phyloP scores from a whole-genome alignment of 2,797 vertebrate species.

The Tachyglossus aculeatus region DNA sequence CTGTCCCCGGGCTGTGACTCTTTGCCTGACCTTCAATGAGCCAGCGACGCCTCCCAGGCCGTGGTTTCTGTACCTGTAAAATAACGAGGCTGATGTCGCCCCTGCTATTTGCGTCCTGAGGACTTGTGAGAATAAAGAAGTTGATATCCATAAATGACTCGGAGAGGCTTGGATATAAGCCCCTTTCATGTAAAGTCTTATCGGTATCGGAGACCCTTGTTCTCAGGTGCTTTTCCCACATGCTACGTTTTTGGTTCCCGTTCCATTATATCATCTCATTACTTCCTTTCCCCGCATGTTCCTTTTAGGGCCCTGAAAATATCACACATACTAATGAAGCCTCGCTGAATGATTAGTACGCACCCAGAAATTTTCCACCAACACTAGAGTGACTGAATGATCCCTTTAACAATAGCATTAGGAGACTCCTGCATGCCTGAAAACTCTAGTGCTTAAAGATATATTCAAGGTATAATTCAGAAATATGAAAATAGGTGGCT shows the following conservation, averaged over 20 bases:
- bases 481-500: conserved; percentile 2
- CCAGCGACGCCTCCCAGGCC: not conserved
- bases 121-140: not conserved
- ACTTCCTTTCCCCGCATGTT: not conserved
- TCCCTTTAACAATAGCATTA: not conserved
- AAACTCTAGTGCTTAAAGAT: not conserved
- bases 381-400: not conserved
- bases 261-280: not conserved
- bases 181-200: not conserved
- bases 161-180: not conserved
- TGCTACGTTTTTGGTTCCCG: not conserved
- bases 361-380: not conserved
- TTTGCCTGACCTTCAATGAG: not conserved
- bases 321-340: not conserved
- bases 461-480: not conserved
- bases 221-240: not conserved
- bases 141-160: not conserved
- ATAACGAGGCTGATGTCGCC: not conserved
- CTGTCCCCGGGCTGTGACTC: not conserved
- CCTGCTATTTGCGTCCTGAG: not conserved
- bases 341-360: conserved; percentile 7
- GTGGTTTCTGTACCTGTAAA: not conserved
- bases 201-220: not conserved
- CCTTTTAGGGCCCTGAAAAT: conserved; percentile 21
- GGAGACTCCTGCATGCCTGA: not conserved